Base-by-base conservation (phyloP, 1,140 invertebrate genomes). In the Meloidogyne chitwoodi region DNA sequence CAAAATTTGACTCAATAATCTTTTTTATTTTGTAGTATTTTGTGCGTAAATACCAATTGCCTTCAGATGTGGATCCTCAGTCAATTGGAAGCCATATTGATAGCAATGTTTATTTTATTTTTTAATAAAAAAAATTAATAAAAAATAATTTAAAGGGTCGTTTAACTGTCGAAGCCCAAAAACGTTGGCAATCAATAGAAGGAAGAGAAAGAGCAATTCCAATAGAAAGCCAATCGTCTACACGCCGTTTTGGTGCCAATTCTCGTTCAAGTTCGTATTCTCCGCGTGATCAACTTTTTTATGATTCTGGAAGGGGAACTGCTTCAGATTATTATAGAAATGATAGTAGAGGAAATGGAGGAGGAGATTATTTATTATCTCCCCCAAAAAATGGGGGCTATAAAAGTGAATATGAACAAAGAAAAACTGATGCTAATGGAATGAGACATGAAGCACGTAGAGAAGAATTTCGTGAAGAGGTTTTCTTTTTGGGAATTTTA, bases 21-120 rank as follows among this genome's bases (percentile, higher is more conserved):
- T 38, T 41, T 2, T 41, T 38, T 38, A n/a, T 22, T 31, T 31
- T 26, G 2, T 3, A 73, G 70, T 84, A 86, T 74, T 86, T 86
- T 67, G 82, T 86, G 19, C 79, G 84, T 64, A 86, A 86, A 76
- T 86, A 86, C 68, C 85, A 84, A 77, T 76, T 86, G 63, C 84
- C 84, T 22, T 38, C 78, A 24, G 84, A 86, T 67, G 84, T 86
- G 3, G 78, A 85, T 68, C 75, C 77, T 27, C 71, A 80, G 34
- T 64, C 79, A 5, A 81, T 85, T 71, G 66, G 67, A 56, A 85
- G 83, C 62, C 76, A 74, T 41, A 84, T 85, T 63, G 84, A 85
- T 71, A 69, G 76, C 22, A 75, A 41, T 61, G 83, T 85, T 73
- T 34, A 76, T 65, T 38, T 56, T 11, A 56, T n/a, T 29, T 38